These are phyloP conservation scores for Stenodema calcarata DNA, from an alignment of 2,888 invertebrate species.

Conservation along the genomic window DNA sequence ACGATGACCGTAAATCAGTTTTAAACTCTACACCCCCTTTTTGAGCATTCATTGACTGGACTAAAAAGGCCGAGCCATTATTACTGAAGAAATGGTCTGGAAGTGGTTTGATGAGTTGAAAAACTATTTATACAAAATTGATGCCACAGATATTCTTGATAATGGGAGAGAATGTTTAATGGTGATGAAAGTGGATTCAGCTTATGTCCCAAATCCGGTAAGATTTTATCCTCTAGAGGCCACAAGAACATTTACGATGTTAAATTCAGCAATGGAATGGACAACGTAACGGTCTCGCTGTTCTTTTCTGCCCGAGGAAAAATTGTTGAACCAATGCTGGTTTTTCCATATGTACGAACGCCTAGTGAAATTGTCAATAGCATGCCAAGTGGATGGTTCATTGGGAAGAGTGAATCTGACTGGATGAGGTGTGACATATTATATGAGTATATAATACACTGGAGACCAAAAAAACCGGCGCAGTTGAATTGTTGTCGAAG, in stretches of 20 bases:
- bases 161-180: slow-evolving; percentile 59
- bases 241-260: no score
- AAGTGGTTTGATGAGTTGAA: slow-evolving; percentile 59
- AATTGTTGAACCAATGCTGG: slow-evolving; percentile 53
- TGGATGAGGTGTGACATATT: slow-evolving; percentile 56
- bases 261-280: slow-evolving; percentile 53
- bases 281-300: slow-evolving; percentile 12
- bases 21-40: no score
- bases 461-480: no score
- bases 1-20: no score
- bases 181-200: slow-evolving; percentile 60
- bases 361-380: slow-evolving; percentile 47
- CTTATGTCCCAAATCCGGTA: slow-evolving; percentile 58
- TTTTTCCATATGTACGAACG: slow-evolving; percentile 54
- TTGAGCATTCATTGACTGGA: no score
- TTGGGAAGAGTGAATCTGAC: slow-evolving; percentile 54
- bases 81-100: slow-evolving; percentile 58
- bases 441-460: no score
- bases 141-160: slow-evolving; percentile 55
- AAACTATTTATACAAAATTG: slow-evolving; percentile 52
- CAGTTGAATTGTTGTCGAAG: no score
- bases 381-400: slow-evolving; percentile 53
- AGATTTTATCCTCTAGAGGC: slow-evolving; percentile 59
- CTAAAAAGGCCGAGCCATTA: slow-evolving; percentile 56
- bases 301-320: slow-evolving; percentile 58